phyloP scores from a whole-genome alignment of 2,113 vertebrate genomes.

The Gavialis gangeticus region DNA sequence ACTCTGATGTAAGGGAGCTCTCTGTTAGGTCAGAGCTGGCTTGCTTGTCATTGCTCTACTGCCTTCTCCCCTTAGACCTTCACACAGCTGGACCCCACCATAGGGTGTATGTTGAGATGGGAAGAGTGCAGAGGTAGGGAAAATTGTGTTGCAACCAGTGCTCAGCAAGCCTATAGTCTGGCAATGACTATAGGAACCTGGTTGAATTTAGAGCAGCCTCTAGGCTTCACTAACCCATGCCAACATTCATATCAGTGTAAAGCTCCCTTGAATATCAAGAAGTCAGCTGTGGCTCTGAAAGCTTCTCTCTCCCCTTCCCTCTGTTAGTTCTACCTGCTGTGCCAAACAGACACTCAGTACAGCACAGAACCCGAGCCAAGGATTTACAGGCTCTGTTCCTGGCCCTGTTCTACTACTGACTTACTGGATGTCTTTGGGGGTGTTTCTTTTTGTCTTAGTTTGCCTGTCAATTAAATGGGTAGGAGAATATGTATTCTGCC shows the following conservation, averaged over 20 bases:
- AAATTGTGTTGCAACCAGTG: neutral
- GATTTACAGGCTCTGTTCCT: rapidly evolving
- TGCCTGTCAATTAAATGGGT: neutral
- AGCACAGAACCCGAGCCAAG: constrained; percentile 26
- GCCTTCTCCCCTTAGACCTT: rapidly evolving
- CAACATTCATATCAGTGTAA: neutral
- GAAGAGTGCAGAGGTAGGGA: neutral
- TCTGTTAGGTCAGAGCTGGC: neutral
- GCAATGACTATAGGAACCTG: neutral
- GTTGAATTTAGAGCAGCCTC: neutral
- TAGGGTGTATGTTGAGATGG: neutral
- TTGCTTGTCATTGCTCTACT: neutral
- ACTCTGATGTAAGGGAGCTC: neutral
- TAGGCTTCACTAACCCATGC: neutral
- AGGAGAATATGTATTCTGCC: neutral
- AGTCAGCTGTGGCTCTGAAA: constrained; percentile 1
- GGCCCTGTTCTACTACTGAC: neutral
- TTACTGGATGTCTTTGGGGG: rapidly evolving
- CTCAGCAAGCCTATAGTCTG: neutral
- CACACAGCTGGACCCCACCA: neutral
- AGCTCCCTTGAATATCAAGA: neutral
- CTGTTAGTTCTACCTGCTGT: constrained; percentile 7
- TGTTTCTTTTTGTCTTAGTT: neutral
- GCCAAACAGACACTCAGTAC: neutral
- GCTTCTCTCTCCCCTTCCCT: constrained; percentile 42